Evolutionary conservation across 2,113 vertebrate genomes (phyloP), one percentile per base, ranked within the genome.

Genomic region (Rutilus rutilus): DNA sequence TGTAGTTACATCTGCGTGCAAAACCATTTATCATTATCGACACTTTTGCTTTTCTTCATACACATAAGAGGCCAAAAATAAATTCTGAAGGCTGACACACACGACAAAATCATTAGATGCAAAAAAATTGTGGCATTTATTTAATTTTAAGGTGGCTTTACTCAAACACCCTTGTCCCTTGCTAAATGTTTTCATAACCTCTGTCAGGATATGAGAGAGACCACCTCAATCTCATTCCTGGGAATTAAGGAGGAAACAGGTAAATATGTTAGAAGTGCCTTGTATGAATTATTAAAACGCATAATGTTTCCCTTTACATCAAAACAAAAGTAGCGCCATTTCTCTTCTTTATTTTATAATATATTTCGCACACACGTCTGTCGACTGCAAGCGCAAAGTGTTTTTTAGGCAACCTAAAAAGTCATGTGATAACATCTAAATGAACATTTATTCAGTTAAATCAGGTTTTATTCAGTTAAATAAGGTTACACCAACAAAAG

Each of bases 161-260:
- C 89, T 93, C 93, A 95, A 91, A 93, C 93, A 90, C 93, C 93
- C 90, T 90, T 91, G 87, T 90, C 91, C 69, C 57, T 30, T 39
- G 64, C 87, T 91, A 77, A 47, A 75, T 94, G 89, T 92, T 94
- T 93, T 85, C 85, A 89, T 93, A 92, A 87, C 89, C 89, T 92
- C 89, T 39, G 86, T 11, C 88, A 90, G 92, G 92, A 94, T 92
- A 94, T 93, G 90, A 92, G 88, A 85, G 89, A 92, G 64, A 60
- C 93, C 92, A 71, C 67, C 67, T 23, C 15, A 17, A 54, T 93
- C 85, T 88, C 86, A 84, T n/a, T 86, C 65, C 71, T 27, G 21
- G 25, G 74, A 81, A 76, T 81, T 86, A 30, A 52, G 73, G 59
- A 78, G 77, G 80, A 91, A 36, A 54, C 54, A 86, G 89, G 82